These are phyloP conservation scores for Machimus atricapillus DNA, from an alignment of 2,888 invertebrate genomes.

Conservation along the genomic window DNA sequence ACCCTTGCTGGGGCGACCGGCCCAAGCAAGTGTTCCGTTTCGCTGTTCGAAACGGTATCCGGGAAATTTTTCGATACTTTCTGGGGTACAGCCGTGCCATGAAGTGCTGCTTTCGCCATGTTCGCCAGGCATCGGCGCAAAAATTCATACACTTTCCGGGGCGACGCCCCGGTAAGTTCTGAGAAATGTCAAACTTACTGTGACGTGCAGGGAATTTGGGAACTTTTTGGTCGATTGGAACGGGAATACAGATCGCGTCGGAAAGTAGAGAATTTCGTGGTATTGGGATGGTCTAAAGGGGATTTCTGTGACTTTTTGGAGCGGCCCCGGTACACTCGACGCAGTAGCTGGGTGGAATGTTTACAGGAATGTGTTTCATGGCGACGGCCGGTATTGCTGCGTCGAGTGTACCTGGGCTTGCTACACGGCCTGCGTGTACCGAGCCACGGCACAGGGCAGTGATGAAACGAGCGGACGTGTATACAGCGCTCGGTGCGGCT, in stretches of 20 bases:
- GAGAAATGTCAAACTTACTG: slow-evolving; percentile 59
- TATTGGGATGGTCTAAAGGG: slow-evolving; percentile 34
- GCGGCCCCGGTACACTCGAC: slow-evolving; percentile 54
- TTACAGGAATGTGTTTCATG: slow-evolving; percentile 54
- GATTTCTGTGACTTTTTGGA: slow-evolving; percentile 52
- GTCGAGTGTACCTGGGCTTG: slow-evolving; percentile 54
- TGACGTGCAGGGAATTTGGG: slow-evolving; percentile 52
- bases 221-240: slow-evolving; percentile 59
- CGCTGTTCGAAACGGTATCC: slow-evolving; percentile 48
- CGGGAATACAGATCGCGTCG: slow-evolving; percentile 57
- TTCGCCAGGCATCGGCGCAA: slow-evolving; percentile 42
- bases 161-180: slow-evolving; percentile 59
- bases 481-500: slow-evolving; percentile 6
- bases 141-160: slow-evolving; percentile 54
- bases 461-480: slow-evolving; percentile 10
- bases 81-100: slow-evolving; percentile 48
- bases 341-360: slow-evolving; percentile 55
- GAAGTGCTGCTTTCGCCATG: slow-evolving; percentile 51
- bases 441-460: slow-evolving; percentile 5
- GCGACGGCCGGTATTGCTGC: slow-evolving; percentile 54
- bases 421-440: slow-evolving; percentile 51
- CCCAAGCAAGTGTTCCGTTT: slow-evolving; percentile 45
- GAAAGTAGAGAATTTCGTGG: slow-evolving; percentile 51
- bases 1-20: slow-evolving; percentile 46
- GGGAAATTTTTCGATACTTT: slow-evolving; percentile 36